Evolutionary conservation across 1,140 invertebrate species (phyloP).

Genomic region (Nephotettix cincticeps): DNA sequence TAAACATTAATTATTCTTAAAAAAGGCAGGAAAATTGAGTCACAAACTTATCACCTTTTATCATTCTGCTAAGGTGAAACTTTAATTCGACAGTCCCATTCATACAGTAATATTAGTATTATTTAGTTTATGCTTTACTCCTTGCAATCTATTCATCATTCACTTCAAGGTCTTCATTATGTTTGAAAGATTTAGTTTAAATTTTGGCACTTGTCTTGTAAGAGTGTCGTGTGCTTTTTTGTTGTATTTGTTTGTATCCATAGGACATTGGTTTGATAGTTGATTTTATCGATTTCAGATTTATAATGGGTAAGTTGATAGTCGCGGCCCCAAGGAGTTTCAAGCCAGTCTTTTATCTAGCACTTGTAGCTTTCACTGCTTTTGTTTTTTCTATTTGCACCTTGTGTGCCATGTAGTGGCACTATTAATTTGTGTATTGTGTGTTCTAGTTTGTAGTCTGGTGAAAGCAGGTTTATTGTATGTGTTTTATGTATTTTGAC

Average conservation of each 20-base stretch:
- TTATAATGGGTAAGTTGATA: constrained; percentile 32
- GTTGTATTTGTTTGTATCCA: neutral
- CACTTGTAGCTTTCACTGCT: neutral
- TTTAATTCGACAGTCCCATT: no score
- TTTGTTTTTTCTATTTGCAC: neutral
- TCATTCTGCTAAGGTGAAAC: no score
- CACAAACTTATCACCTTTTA: no score
- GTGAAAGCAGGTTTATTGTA: no score
- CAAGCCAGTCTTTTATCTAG: neutral
- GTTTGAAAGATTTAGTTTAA: neutral
- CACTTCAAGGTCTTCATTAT: no score
- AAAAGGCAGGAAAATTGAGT: no score
- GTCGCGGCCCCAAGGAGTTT: neutral
- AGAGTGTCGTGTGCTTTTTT: constrained; percentile 10
- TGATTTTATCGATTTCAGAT: constrained; percentile 34
- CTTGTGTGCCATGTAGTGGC: neutral
- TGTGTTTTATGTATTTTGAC: no score
- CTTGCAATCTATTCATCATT: no score
- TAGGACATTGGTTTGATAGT: constrained; percentile 22
- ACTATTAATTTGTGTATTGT: neutral
- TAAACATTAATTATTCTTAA: no score
- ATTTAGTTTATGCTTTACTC: no score
- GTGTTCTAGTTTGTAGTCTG: constrained; percentile 11
- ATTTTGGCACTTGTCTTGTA: neutral
- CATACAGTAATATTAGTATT: no score